A percentile compares a stretch with the other conserved stretches of the same genome.
These are phyloP conservation scores for Drosophila nebulosa DNA, from an alignment of 1,140 invertebrate genomes.

Conservation along the genomic window DNA sequence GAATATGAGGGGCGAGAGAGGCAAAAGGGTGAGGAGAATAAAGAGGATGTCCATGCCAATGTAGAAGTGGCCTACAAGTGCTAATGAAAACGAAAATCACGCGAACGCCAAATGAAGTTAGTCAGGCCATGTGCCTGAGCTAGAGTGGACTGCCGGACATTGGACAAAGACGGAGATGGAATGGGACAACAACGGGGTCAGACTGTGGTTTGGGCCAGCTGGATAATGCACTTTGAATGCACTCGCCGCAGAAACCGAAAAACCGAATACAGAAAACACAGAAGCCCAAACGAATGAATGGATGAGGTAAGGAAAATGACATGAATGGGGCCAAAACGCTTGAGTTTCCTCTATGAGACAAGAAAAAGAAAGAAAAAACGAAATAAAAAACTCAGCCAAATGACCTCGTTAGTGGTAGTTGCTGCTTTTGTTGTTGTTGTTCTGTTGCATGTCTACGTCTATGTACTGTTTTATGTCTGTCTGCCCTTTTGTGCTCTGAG, in stretches of 20 bases:
- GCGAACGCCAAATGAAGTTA: constrained; percentile 18
- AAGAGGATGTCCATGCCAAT: not conserved
- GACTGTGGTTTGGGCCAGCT: constrained; percentile 14
- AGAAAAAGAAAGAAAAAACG: constrained; percentile 23
- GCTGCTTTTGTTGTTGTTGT: constrained; percentile 34
- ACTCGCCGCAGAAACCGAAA: constrained; percentile 27
- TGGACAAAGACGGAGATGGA: not conserved
- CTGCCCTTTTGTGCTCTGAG: not conserved
- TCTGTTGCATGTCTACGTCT: not conserved
- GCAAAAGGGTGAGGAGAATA: not conserved
- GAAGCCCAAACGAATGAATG: constrained; percentile 20
- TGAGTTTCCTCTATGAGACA: constrained; percentile 3
- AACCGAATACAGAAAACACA: constrained; percentile 12
- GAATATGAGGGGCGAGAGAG: not conserved
- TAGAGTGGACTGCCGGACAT: not conserved
- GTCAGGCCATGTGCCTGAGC: not conserved
- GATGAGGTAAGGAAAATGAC: constrained; percentile 56
- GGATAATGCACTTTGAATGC: constrained; percentile 45
- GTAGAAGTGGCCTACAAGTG: not conserved
- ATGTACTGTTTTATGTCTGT: constrained; percentile 17
- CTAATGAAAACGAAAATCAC: constrained; percentile 28
- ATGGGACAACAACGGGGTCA: not conserved
- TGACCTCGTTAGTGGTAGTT: constrained; percentile 58
- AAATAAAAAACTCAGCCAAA: constrained; percentile 31
- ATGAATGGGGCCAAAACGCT: constrained; percentile 33